Evolutionary conservation across 2,797 vertebrate species (phyloP).

Genomic region (Myiotriccus ornatus): DNA sequence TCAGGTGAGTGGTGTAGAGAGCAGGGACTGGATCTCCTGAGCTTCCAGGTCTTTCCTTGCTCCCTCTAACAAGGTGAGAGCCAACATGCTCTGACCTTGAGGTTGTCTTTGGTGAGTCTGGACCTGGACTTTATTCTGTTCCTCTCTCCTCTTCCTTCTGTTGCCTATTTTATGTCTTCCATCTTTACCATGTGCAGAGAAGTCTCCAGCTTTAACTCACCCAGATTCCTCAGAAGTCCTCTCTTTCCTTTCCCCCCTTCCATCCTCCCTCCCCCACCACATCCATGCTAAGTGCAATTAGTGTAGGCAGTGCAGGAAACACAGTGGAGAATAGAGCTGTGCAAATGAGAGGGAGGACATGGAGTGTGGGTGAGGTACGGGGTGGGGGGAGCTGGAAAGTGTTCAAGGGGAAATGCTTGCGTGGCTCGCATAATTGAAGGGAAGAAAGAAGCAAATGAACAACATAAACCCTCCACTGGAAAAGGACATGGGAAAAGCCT

Average conservation of each 20-base stretch:
- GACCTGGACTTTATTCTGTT: not conserved
- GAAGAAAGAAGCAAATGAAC: not conserved
- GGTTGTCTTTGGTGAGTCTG: not conserved
- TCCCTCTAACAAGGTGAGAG: not conserved
- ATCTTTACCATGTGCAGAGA: not conserved
- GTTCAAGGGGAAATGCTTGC: constrained; percentile 34
- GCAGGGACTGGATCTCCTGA: not conserved
- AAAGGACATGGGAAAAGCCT: constrained; percentile 34
- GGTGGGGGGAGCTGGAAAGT: constrained; percentile 26
- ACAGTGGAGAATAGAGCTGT: not conserved
- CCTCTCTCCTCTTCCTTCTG: not conserved
- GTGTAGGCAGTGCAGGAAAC: constrained; percentile 23
- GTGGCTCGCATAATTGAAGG: not conserved
- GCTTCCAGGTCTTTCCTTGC: not conserved
- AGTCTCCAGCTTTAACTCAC: not conserved
- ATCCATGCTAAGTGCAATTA: not conserved
- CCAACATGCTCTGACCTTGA: not conserved
- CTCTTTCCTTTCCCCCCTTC: not conserved
- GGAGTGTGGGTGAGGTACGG: not conserved
- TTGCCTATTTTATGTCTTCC: not conserved
- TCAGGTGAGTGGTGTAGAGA: not conserved
- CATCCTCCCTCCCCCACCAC: not conserved
- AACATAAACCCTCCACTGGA: not conserved
- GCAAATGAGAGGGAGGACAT: not conserved
- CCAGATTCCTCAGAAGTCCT: not conserved